Evolutionary conservation across 2,888 invertebrate genomes (phyloP).

Genomic region (Apeira syringaria): DNA sequence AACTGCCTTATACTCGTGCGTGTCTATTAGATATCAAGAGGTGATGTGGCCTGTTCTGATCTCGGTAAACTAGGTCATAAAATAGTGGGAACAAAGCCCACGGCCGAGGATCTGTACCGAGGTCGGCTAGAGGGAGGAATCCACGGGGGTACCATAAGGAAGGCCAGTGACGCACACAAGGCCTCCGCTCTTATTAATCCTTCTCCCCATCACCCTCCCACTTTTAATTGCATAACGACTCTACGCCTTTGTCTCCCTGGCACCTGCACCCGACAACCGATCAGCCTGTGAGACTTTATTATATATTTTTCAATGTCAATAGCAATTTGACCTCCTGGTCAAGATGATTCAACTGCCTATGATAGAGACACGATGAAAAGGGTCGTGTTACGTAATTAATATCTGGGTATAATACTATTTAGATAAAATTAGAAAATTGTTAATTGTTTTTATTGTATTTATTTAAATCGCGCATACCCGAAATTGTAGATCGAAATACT

Average conservation of each 20-base stretch:
- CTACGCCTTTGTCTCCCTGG: slow-evolving; percentile 45
- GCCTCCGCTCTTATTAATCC: slow-evolving; percentile 3
- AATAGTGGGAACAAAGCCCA: slow-evolving; percentile 3
- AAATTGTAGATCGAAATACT: too few relatives aligned
- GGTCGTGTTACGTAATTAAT: slow-evolving; percentile 10
- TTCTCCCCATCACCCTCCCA: slow-evolving; percentile 17
- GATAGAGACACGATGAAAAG: slow-evolving; percentile 7
- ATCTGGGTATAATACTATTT: too few relatives aligned
- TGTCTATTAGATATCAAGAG: background rate
- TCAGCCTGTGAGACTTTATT: slow-evolving; percentile 36
- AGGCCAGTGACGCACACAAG: slow-evolving; percentile 47
- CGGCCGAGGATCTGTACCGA: slow-evolving; percentile 15
- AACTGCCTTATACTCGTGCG: too few relatives aligned
- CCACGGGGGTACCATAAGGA: slow-evolving; percentile 25
- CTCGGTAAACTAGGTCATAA: slow-evolving; percentile 23
- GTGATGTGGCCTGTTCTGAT: background rate
- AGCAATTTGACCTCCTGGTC: slow-evolving; percentile 17
- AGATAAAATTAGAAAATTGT: too few relatives aligned
- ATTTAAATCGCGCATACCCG: too few relatives aligned
- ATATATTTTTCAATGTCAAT: slow-evolving; percentile 24
- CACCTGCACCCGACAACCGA: slow-evolving; percentile 53
- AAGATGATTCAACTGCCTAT: slow-evolving; percentile 3
- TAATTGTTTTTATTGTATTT: too few relatives aligned
- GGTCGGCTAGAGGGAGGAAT: slow-evolving; percentile 25
- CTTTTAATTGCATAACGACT: slow-evolving; percentile 28